Percentiles rank a stretch among this genome's conserved stretches.
Conservation (phyloP, 35 echinoderm and acorn worm species). For the Lytechinus variegatus region DNA sequence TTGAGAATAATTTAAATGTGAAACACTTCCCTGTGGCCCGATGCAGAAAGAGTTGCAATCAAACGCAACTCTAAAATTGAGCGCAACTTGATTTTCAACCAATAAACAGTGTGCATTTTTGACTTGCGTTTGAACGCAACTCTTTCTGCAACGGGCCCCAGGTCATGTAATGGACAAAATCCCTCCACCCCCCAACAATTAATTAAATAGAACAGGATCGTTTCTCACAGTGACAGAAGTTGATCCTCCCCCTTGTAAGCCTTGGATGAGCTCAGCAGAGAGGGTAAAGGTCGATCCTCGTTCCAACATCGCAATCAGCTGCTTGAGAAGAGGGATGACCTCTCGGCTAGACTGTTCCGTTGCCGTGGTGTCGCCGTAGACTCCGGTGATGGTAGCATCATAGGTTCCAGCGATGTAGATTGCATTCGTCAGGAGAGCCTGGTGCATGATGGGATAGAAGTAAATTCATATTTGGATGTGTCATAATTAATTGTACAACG, state of each 20-base stretch:
- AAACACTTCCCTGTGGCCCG: too few species aligned
- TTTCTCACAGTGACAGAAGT: slow-evolving; percentile 32
- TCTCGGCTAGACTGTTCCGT: slow-evolving; percentile 79
- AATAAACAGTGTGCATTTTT: too few species aligned
- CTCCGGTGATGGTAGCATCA: slow-evolving; percentile 92
- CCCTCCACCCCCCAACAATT: too few species aligned
- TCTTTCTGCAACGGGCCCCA: too few species aligned
- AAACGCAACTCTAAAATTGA: too few species aligned
- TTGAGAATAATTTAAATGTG: too few species aligned
- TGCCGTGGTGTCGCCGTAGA: slow-evolving; percentile 86
- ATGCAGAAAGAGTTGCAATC: too few species aligned
- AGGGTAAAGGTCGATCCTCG: slow-evolving; percentile 87
- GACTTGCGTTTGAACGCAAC: too few species aligned
- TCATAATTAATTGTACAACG: too few species aligned
- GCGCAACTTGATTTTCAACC: too few species aligned
- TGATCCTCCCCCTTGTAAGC: slow-evolving; percentile 22
- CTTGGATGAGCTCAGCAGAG: slow-evolving; percentile 63
- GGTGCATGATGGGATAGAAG: neutral
- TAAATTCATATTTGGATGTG: neutral
- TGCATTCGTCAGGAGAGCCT: slow-evolving; percentile 82
- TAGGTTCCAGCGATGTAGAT: slow-evolving; percentile 84
- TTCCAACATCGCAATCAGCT: slow-evolving; percentile 92
- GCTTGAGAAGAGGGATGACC: slow-evolving; percentile 91
- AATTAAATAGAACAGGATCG: too few species aligned
- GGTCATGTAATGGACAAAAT: too few species aligned